Base-by-base conservation (phyloP, 2,113 vertebrate genomes). In the Lonchura striata region DNA sequence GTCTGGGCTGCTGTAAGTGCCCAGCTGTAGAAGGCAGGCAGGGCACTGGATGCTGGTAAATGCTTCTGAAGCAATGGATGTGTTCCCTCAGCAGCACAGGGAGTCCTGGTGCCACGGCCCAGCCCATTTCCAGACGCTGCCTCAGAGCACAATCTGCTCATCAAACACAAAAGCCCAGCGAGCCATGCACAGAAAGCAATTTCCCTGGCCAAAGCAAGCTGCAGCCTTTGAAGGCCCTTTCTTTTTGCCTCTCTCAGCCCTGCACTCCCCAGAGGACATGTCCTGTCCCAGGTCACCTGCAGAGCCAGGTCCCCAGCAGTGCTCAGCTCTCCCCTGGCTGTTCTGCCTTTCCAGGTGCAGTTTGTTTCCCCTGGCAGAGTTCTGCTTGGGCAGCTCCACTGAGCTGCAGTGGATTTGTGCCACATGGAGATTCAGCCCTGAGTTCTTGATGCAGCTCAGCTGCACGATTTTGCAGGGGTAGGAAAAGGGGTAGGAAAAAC, bases 161-260 rank as follows among this genome's bases (percentile, higher is more conserved):
- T 93, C 90, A 56, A 66, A 71, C 88, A 71, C 63, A 83, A 39
- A 90, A 59, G 75, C 94, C 93, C 53, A 68, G 66, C 1, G 1
- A 90, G 90, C 35, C 47, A 11, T 42, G 52, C 49, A 30, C 33
- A 39, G 44, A 76, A 44, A 77, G 30, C 71, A 21, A 6, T 90
- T 82, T 77, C 27, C 94, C 92, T 75, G 87, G 63, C 50, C 71
- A 39, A 56, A 95, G 86, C 78, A 66, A 56, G 57, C 81, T 93
- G 87, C 41, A 63, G 75, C 35, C 63, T 89, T 66, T 85, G 86
- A 35, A 66, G 65, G 28, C 24, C 42, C 53, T 82, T 64, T 61
- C 60, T 35, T 25, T 56, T 7, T 63, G 52, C 66, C 41, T 60
- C n/a, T 79, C 0, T 0, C 9, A 90, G 90, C 65, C 57, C 65